phyloP scores from a whole-genome alignment of 2,888 invertebrate species.

The Acanthacorydalis orientalis region DNA sequence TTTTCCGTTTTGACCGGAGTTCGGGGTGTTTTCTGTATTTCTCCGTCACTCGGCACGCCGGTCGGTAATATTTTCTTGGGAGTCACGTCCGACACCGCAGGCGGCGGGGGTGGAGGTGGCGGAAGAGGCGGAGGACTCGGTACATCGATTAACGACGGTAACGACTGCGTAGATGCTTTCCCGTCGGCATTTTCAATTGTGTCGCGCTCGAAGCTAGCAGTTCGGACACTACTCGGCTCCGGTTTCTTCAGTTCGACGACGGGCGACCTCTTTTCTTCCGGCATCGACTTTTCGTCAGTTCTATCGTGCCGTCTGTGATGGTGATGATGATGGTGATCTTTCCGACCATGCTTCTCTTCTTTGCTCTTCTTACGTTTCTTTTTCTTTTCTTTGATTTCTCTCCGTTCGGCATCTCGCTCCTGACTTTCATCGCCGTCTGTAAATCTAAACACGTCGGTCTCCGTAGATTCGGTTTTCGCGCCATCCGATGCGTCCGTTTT shows the following conservation, averaged over 20 bases:
- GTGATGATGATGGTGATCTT: conserved; percentile 46
- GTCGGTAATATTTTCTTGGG: conserved; percentile 10
- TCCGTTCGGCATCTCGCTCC: conserved; percentile 30
- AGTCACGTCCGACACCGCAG: conserved; percentile 12
- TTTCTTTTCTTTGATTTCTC: conserved; percentile 58
- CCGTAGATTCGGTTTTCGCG: conserved; percentile 10
- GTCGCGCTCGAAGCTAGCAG: conserved; percentile 6
- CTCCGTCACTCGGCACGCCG: conserved; percentile 1
- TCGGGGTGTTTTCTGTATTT: conserved; percentile 11
- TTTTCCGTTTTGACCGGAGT: conserved; percentile 21
- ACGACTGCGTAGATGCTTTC: conserved; percentile 32
- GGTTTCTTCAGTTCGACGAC: conserved; percentile 21
- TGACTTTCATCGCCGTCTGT: conserved; percentile 39
- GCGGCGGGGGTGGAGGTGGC: conserved; percentile 14
- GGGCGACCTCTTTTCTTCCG: conserved; percentile 40
- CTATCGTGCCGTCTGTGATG: conserved; percentile 21
- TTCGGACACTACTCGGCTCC: conserved; percentile 15
- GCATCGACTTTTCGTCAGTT: conserved; percentile 42
- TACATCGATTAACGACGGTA: conserved; percentile 7
- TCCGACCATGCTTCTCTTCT: conserved; percentile 55
- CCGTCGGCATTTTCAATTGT: conserved; percentile 35
- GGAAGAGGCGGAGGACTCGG: conserved; percentile 2
- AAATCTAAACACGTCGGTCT: conserved; percentile 40
- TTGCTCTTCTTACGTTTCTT: conserved; percentile 73
- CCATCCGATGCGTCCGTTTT: conserved; percentile 19